These are phyloP conservation scores for Drosophila biarmipes DNA, from an alignment of 1,140 invertebrate species.

Conservation along the genomic window DNA sequence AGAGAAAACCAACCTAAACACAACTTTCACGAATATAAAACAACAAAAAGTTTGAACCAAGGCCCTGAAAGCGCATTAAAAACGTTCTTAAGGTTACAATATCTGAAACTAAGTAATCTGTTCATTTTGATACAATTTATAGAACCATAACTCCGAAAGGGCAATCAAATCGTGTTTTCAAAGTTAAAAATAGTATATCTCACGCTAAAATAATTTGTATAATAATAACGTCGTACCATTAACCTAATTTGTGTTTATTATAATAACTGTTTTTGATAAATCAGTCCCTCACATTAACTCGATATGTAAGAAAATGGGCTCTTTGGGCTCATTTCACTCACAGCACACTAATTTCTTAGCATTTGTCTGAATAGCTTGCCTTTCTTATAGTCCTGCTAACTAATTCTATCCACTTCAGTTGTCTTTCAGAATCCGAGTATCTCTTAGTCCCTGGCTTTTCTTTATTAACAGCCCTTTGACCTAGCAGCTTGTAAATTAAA, in stretches of 20 bases:
- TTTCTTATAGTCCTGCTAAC: neutral
- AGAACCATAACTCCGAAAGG: too few relatives aligned
- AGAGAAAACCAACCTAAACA: constrained; percentile 4
- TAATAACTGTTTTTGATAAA: too few relatives aligned
- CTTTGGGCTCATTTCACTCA: neutral
- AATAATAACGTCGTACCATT: too few relatives aligned
- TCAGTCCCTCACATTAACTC: too few relatives aligned
- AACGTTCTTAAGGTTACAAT: neutral
- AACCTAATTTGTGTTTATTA: too few relatives aligned
- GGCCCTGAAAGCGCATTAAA: neutral
- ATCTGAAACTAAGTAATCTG: neutral
- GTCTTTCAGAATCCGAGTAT: neutral
- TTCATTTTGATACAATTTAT: too few relatives aligned
- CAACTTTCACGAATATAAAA: constrained; percentile 11
- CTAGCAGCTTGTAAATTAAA: constrained; percentile 34
- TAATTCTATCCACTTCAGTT: constrained; percentile 2
- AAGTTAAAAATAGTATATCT: too few relatives aligned
- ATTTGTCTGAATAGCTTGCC: neutral
- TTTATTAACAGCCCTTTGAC: constrained; percentile 16
- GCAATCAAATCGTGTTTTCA: too few relatives aligned
- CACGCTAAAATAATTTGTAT: too few relatives aligned
- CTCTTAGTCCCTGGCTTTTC: neutral
- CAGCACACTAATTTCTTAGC: neutral
- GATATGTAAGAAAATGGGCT: too few relatives aligned
- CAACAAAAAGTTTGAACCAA: constrained; percentile 19